Evolutionary conservation across 2,797 vertebrate genomes (phyloP), one percentile per base, ranked within the genome.

Genomic region (Mus minutoides): DNA sequence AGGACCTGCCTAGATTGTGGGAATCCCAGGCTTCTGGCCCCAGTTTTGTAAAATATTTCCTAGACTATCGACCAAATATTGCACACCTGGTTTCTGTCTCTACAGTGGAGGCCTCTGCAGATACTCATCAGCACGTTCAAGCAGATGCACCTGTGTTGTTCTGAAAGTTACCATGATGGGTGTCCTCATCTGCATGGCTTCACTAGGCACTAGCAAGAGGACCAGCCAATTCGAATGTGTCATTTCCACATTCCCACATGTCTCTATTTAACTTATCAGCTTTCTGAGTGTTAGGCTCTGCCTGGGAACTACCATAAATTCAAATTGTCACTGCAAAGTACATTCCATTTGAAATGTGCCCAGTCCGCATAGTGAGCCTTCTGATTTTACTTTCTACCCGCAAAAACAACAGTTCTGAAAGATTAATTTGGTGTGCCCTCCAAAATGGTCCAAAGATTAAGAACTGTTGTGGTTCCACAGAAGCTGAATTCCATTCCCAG

Each of bases 11-110:
- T 54, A 26, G 22, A 54, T 37, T 34, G 49, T 54, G 46, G 31
- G 64, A 54, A 49, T 0, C 34, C 22, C 46, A 26, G 64, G 31
- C 34, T 26, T 54, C 21, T n/a, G 49, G 52, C 22, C 4, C 34
- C 34, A 54, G 22, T 1, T 54, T 1, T 86, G 43, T 11, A 69
- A 0, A 69, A 52, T 10, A 24, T 31, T 26, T 24, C 21, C 22
- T 19, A 19, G 13, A 86, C 34, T 37, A 6, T 0, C 9, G 29
- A n/a, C 6, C 21, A n/a, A 24, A 69, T 0, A 9, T 26, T 3
- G 19, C 83, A 67, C 46, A 46, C 79, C 6, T 31, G 43, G 24
- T 17, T 86, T 37, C n/a, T 37, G 69, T 37, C 69, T 71, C n/a
- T 4, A 0, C 29, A 4, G 0, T 71, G 4, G 69, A 71, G 17